Conservation (phyloP, 2,797 vertebrate genomes). For the Microctenopoma steveboyesi region DNA sequence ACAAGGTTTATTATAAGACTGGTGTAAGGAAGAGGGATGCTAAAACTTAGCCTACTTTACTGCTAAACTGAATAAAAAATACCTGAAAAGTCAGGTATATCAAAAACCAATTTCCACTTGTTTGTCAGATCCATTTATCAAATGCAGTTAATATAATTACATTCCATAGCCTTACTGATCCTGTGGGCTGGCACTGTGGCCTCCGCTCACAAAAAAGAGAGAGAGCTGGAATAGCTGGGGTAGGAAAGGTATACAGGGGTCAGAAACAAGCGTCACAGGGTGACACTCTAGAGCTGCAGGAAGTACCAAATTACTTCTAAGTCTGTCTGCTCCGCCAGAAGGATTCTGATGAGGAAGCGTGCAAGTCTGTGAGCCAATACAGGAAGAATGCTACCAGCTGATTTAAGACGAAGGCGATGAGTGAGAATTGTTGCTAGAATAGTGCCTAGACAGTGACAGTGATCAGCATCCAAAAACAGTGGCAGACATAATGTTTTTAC, state of each 20-base stretch:
- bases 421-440: conserved; percentile 29
- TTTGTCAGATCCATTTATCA: conserved; percentile 90
- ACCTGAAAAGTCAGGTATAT: conserved; percentile 88
- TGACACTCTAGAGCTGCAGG: conserved; percentile 31
- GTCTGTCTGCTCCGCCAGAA: conserved; percentile 25
- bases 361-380: conserved; percentile 32
- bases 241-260: conserved; percentile 47
- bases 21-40: conserved; percentile 31
- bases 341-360: conserved; percentile 38
- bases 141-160: conserved; percentile 87
- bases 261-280: conserved; percentile 36
- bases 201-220: conserved; percentile 41
- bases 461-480: conserved; percentile 47
- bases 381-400: conserved; percentile 28
- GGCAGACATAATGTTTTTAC: conserved; percentile 41
- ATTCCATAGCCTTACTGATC: conserved; percentile 73
- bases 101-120: conserved; percentile 89
- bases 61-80: conserved; percentile 80
- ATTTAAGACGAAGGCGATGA: conserved; percentile 31
- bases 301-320: conserved; percentile 57
- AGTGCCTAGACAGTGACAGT: conserved; percentile 41
- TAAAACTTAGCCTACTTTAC: conserved; percentile 56
- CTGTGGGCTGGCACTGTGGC: conserved; percentile 44
- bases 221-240: conserved; percentile 36
- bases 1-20: conserved; percentile 51